Evolutionary conservation across 2,888 invertebrate genomes (phyloP).

Genomic region (Phymatocera aterrima): DNA sequence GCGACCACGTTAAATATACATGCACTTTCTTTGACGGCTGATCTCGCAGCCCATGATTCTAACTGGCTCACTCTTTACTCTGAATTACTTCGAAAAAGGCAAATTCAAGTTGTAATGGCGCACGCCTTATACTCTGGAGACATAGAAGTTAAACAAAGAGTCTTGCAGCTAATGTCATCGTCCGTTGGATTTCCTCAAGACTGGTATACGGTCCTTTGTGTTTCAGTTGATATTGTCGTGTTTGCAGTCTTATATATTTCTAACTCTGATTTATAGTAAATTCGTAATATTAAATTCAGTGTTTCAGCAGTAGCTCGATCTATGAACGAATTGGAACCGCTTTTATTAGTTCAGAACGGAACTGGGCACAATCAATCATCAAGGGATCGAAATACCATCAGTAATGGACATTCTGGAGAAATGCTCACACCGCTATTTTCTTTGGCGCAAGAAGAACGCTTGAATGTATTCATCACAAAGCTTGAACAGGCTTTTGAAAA

Average conservation of each 20-base stretch:
- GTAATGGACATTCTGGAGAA: slow-evolving; percentile 61
- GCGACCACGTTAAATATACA: slow-evolving; percentile 75
- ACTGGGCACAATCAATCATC: slow-evolving; percentile 11
- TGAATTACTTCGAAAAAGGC: slow-evolving; percentile 72
- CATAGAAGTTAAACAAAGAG: slow-evolving; percentile 72
- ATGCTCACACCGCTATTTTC: slow-evolving; percentile 70
- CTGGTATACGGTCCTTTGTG: slow-evolving; percentile 62
- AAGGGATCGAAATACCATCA: slow-evolving; percentile 75
- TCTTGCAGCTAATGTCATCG: slow-evolving; percentile 71
- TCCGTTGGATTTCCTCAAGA: slow-evolving; percentile 71
- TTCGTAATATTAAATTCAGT: slow-evolving; percentile 56
- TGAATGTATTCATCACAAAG: slow-evolving; percentile 75
- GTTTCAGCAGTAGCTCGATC: slow-evolving; percentile 65
- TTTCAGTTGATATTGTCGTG: background rate
- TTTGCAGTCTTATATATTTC: background rate
- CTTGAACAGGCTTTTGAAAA: slow-evolving; percentile 75
- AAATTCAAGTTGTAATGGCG: slow-evolving; percentile 76
- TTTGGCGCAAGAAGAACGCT: slow-evolving; percentile 76
- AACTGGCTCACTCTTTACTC: slow-evolving; percentile 75
- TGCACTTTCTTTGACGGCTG: slow-evolving; percentile 75
- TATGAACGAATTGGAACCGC: slow-evolving; percentile 69
- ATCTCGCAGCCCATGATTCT: slow-evolving; percentile 73
- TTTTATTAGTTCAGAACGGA: slow-evolving; percentile 66
- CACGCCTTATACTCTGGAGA: slow-evolving; percentile 75
- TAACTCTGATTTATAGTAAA: background rate